Evolutionary conservation across 1,140 invertebrate species (phyloP).

Genomic region (Neodiprion lecontei): DNA sequence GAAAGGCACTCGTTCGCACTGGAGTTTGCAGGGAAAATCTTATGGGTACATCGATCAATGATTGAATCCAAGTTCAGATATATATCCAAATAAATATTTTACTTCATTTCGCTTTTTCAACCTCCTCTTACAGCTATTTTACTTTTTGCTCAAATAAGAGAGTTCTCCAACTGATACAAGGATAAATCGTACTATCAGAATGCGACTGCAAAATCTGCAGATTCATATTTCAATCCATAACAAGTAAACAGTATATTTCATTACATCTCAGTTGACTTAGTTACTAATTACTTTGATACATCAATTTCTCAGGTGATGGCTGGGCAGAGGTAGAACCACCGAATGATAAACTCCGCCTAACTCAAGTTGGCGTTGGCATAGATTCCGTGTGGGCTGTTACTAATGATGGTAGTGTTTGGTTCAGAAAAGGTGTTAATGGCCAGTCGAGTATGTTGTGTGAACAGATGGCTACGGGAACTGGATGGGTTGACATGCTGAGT

Average conservation of each 20-base stretch:
- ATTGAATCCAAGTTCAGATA: too few relatives aligned
- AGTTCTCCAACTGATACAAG: slow-evolving; percentile 1
- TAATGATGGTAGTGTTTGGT: slow-evolving; percentile 87
- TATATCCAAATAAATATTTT: neutral
- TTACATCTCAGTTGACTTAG: too few relatives aligned
- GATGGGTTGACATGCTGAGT: slow-evolving; percentile 86
- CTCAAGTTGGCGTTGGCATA: slow-evolving; percentile 83
- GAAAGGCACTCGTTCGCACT: slow-evolving; percentile 78
- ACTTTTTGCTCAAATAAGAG: neutral
- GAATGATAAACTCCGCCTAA: slow-evolving; percentile 70
- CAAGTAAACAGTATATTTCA: too few relatives aligned
- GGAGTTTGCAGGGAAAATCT: slow-evolving; percentile 77
- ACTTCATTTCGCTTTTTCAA: neutral
- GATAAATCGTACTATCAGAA: slow-evolving; percentile 7
- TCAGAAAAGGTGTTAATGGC: slow-evolving; percentile 82
- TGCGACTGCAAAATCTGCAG: too few relatives aligned
- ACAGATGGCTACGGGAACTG: slow-evolving; percentile 74
- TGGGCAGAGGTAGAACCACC: slow-evolving; percentile 86
- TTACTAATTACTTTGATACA: too few relatives aligned
- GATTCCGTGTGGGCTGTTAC: slow-evolving; percentile 88
- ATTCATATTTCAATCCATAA: too few relatives aligned
- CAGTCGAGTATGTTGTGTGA: slow-evolving; percentile 73
- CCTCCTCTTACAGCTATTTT: neutral
- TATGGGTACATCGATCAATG: slow-evolving; percentile 61
- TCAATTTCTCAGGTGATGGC: slow-evolving; percentile 65